Conservation (phyloP, 1,140 invertebrate genomes). For the Atta colombica region DNA sequence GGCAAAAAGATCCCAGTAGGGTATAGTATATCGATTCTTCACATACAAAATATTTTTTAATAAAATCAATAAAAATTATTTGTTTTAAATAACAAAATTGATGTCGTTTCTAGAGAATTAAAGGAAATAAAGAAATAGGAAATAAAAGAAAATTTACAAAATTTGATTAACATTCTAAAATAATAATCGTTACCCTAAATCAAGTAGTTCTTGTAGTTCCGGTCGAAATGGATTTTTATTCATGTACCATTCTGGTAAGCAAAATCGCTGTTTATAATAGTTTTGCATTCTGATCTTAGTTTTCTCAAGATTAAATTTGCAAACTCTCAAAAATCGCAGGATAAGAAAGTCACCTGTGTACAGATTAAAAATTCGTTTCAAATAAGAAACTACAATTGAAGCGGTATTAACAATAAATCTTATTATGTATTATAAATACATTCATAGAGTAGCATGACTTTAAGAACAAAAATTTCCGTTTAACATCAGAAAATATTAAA, state of each 20-base stretch:
- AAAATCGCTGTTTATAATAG: conserved; percentile 87
- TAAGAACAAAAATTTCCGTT: too few relatives aligned
- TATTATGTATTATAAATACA: background rate
- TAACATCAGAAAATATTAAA: too few relatives aligned
- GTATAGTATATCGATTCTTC: too few relatives aligned
- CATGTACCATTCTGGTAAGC: conserved; percentile 88
- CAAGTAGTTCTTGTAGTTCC: conserved; percentile 87
- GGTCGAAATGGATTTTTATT: conserved; percentile 88
- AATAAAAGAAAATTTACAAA: background rate
- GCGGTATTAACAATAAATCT: background rate
- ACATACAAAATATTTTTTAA: too few relatives aligned
- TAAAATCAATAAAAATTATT: too few relatives aligned
- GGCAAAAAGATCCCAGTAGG: too few relatives aligned
- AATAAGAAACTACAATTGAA: background rate
- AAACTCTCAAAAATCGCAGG: conserved; percentile 88
- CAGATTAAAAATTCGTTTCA: conserved; percentile 1
- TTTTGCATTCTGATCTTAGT: conserved; percentile 88
- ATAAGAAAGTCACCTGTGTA: conserved; percentile 87
- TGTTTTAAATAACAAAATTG: too few relatives aligned
- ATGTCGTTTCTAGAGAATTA: background rate
- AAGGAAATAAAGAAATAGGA: background rate
- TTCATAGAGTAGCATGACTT: background rate
- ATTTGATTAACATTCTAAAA: too few relatives aligned
- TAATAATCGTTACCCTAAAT: conserved; percentile 84
- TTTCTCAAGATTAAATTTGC: conserved; percentile 88